phyloP scores from a whole-genome alignment of 2,113 vertebrate genomes.

The Psammodynastes pulverulentus region DNA sequence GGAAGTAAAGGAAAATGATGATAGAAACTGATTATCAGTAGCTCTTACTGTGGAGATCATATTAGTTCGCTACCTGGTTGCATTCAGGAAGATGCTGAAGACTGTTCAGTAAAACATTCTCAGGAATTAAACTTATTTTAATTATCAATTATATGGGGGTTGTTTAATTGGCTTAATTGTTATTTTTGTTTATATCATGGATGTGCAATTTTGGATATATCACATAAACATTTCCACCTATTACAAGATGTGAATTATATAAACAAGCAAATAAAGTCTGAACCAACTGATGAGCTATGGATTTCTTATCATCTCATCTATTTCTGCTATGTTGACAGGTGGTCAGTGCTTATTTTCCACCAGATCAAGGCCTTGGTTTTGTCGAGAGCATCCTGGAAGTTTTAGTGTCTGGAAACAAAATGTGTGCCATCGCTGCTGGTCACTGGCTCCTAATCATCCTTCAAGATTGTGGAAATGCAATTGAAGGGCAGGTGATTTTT shows the following conservation, averaged over 20 bases:
- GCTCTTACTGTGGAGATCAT: background rate
- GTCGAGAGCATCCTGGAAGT: background rate
- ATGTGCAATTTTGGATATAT: background rate
- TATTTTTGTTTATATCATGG: background rate
- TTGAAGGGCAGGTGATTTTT: background rate
- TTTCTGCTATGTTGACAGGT: background rate
- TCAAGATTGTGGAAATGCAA: background rate
- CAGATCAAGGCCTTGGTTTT: conserved; percentile 12
- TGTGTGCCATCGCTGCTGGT: conserved; percentile 1
- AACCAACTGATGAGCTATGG: background rate
- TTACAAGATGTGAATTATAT: background rate
- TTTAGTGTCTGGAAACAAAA: conserved; percentile 2
- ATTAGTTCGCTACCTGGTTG: background rate
- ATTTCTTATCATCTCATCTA: background rate
- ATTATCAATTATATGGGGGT: background rate
- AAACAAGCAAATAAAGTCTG: background rate
- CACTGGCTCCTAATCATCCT: conserved; percentile 11
- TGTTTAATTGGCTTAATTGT: background rate
- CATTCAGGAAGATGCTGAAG: background rate
- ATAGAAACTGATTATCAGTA: background rate
- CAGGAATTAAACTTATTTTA: background rate
- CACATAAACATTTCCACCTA: background rate
- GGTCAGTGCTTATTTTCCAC: conserved; percentile 2
- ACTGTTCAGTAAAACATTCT: background rate
- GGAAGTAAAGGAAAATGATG: background rate